Conservation (phyloP, 2,113 vertebrate genomes). For the Pantherophis guttatus region DNA sequence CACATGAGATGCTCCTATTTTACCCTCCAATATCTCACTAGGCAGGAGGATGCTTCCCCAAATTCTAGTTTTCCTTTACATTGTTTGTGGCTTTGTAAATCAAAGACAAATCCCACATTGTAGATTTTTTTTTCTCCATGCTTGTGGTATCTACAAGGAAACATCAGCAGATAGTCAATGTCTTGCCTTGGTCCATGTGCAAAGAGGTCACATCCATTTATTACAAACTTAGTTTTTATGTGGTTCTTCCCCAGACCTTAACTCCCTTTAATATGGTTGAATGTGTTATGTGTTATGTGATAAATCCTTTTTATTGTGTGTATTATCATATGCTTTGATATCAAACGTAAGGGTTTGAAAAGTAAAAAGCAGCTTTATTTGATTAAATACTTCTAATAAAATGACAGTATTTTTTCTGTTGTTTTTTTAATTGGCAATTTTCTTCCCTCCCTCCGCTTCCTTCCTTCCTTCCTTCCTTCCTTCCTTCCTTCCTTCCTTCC, state of each 20-base stretch:
- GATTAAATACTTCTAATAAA: not conserved
- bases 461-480: too few relatives aligned
- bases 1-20: not conserved
- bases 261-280: not conserved
- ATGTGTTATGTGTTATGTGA: not conserved
- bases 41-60: not conserved
- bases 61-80: not conserved
- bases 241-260: not conserved
- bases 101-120: not conserved
- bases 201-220: not conserved
- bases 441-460: too few relatives aligned
- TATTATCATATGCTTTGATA: not conserved
- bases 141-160: not conserved
- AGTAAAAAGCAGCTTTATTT: not conserved
- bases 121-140: not conserved
- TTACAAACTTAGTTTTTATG: not conserved
- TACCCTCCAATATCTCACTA: not conserved
- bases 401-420: not conserved
- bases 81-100: not conserved
- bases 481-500: not conserved
- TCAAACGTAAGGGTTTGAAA: not conserved
- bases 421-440: not conserved
- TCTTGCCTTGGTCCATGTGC: not conserved
- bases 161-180: not conserved
- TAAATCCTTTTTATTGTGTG: not conserved